These are phyloP conservation scores for Ascidia mentula DNA, from an alignment of 23 tunicate species.

Conservation along the genomic window DNA sequence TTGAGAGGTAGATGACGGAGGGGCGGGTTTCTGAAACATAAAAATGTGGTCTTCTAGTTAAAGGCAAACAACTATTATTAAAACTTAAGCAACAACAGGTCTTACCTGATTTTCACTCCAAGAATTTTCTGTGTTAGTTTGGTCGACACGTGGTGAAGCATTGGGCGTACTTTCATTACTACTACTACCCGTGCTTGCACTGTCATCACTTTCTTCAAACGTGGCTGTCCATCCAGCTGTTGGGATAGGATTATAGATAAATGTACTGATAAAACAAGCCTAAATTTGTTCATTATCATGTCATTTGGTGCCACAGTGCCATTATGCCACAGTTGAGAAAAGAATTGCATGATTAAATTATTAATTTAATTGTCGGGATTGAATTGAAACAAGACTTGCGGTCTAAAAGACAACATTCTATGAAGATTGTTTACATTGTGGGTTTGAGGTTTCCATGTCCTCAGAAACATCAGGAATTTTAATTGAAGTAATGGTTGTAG, in stretches of 20 bases:
- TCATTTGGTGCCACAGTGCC: not conserved
- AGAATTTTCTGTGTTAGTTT: slow-evolving; percentile 3
- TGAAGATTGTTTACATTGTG: not conserved
- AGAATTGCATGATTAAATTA: not conserved
- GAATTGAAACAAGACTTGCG: not conserved
- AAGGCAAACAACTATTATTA: not conserved
- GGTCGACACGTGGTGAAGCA: slow-evolving; percentile 37
- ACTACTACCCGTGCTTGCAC: slow-evolving; percentile 24
- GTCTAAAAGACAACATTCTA: not conserved
- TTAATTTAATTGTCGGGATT: not conserved
- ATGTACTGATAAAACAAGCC: too few species aligned
- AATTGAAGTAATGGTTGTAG: slow-evolving; percentile 13
- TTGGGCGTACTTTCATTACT: slow-evolving; percentile 52
- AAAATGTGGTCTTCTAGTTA: not conserved
- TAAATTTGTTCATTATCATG: too few species aligned
- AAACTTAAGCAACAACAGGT: not conserved
- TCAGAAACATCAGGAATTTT: slow-evolving; percentile 47
- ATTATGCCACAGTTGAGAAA: not conserved
- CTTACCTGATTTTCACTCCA: slow-evolving; percentile 11
- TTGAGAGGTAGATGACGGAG: slow-evolving; percentile 38
- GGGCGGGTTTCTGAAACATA: slow-evolving; percentile 11
- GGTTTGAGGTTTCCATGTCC: slow-evolving; percentile 58
- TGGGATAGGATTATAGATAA: too few species aligned
- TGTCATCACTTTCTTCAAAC: slow-evolving; percentile 41
- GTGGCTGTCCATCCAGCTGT: slow-evolving; percentile 21